Evolutionary conservation across 2,797 vertebrate genomes (phyloP).

Genomic region (Chlorospingus flavigularis): DNA sequence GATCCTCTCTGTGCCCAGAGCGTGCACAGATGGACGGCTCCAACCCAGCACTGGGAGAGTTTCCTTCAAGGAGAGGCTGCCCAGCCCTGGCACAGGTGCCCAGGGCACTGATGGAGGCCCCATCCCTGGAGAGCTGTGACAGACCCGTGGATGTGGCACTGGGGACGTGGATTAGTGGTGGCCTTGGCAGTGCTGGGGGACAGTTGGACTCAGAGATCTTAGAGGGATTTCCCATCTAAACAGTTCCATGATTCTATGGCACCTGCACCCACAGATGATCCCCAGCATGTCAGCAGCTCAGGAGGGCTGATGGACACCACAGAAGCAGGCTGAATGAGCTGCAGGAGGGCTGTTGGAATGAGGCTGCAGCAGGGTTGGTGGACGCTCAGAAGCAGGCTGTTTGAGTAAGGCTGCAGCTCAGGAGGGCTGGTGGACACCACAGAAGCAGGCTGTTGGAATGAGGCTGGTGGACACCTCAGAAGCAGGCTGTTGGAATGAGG

Average conservation of each 20-base stretch:
- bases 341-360: background rate
- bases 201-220: fast-evolving
- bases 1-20: fast-evolving
- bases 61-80: background rate
- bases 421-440: background rate
- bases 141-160: fast-evolving
- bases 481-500: too few relatives aligned
- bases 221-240: background rate
- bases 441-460: fast-evolving
- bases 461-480: background rate
- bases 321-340: too few relatives aligned
- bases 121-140: background rate
- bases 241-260: fast-evolving
- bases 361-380: background rate
- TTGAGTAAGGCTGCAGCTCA: background rate
- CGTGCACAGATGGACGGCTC: fast-evolving
- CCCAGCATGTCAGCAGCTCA: fast-evolving
- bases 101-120: background rate
- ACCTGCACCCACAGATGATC: fast-evolving
- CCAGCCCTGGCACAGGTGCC: background rate
- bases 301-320: fast-evolving
- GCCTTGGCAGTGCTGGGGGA: background rate
- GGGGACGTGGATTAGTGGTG: fast-evolving
- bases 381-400: too few relatives aligned
- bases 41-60: background rate